Evolutionary conservation across 2,888 invertebrate genomes (phyloP).

Genomic region (Chaitophorus viminalis): DNA sequence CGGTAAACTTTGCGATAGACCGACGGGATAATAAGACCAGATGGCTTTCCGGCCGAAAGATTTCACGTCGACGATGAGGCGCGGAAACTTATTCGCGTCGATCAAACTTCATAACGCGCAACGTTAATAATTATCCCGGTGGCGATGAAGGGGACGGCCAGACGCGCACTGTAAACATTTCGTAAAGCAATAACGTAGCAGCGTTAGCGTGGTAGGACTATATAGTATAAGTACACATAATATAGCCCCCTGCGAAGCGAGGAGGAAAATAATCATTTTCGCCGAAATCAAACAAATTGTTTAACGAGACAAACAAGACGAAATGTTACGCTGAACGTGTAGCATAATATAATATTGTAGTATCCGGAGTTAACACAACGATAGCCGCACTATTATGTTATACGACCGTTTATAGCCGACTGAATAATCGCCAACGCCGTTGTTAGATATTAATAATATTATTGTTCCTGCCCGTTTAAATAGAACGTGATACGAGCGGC

Average conservation of each 20-base stretch:
- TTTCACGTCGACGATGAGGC: not conserved
- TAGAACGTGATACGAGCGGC: too few relatives aligned
- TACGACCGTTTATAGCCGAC: not conserved
- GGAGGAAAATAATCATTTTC: not conserved
- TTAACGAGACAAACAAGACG: not conserved
- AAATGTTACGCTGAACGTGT: not conserved
- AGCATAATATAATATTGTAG: too few relatives aligned
- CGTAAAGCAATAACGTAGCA: not conserved
- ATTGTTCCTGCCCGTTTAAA: too few relatives aligned
- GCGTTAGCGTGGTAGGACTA: not conserved
- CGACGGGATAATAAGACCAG: constrained; percentile 16
- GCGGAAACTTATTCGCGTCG: not conserved
- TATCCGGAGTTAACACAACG: not conserved
- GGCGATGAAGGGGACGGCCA: not conserved
- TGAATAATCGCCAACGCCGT: not conserved
- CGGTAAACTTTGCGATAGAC: constrained; percentile 11
- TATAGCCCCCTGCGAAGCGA: not conserved
- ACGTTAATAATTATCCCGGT: not conserved
- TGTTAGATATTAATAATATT: too few relatives aligned
- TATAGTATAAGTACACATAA: too few relatives aligned
- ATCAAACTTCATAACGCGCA: not conserved
- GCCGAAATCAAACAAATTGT: too few relatives aligned
- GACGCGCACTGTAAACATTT: not conserved
- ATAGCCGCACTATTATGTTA: not conserved
- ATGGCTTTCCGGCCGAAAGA: constrained; percentile 37